Conservation (phyloP, 53 echinoderm and acorn worm species). For the Apostichopus leukothele region DNA sequence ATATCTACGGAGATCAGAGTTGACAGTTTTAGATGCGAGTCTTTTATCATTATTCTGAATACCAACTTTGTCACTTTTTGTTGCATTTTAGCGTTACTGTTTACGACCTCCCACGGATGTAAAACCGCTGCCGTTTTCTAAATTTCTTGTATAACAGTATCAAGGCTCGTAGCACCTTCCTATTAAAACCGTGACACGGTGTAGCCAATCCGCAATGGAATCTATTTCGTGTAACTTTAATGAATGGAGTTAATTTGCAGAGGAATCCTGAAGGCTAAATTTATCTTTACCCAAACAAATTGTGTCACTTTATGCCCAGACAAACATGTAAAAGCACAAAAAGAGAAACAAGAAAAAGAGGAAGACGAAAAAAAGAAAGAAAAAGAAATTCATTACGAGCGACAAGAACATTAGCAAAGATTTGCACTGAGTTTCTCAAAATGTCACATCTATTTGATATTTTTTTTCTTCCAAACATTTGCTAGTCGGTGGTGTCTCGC, state of each 20-base stretch:
- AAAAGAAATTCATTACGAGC: not conserved
- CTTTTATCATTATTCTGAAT: not conserved
- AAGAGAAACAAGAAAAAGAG: too few species aligned
- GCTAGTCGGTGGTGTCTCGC: too few species aligned
- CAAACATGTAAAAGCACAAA: not conserved
- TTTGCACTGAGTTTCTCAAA: not conserved
- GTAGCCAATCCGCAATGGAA: not conserved
- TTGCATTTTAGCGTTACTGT: not conserved
- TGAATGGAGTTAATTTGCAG: constrained; percentile 9
- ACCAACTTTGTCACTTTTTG: not conserved
- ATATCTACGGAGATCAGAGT: not conserved
- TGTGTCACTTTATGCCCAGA: constrained; percentile 36
- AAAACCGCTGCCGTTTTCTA: not conserved
- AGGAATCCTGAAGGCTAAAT: constrained; percentile 6
- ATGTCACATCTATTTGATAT: too few species aligned
- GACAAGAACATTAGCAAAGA: not conserved
- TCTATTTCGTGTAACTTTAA: not conserved
- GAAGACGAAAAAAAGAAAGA: not conserved
- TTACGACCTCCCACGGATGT: not conserved
- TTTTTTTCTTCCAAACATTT: too few species aligned
- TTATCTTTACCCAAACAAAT: constrained; percentile 41
- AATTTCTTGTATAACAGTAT: not conserved
- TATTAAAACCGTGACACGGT: not conserved
- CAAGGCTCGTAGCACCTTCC: too few species aligned
- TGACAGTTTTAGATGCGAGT: not conserved